Evolutionary conservation across 1,140 invertebrate species (phyloP).

Genomic region (Oscheius sp.): DNA sequence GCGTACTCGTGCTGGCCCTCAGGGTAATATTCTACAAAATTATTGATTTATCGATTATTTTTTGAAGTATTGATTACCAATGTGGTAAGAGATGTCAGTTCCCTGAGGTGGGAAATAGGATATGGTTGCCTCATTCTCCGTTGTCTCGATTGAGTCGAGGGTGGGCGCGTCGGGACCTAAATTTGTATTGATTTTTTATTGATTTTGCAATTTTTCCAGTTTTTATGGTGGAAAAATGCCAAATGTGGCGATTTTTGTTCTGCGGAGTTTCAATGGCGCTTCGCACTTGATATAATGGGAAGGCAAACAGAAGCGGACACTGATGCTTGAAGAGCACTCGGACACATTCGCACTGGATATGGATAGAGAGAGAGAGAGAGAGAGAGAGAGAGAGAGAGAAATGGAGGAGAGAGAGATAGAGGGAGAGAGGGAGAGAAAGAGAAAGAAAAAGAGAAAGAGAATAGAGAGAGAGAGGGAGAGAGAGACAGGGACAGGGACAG

Average conservation of each 20-base stretch:
- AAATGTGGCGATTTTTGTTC: background rate
- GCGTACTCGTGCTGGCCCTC: slow-evolving; percentile 37
- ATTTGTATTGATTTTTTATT: background rate
- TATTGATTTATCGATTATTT: too few relatives aligned
- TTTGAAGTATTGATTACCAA: slow-evolving; percentile 6
- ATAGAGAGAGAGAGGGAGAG: too few relatives aligned
- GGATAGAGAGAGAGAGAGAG: background rate
- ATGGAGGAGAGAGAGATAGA: background rate
- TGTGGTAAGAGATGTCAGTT: slow-evolving; percentile 31
- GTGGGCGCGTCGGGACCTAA: slow-evolving; percentile 39
- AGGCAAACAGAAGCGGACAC: background rate
- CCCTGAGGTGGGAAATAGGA: slow-evolving; percentile 41
- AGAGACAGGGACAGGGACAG: too few relatives aligned
- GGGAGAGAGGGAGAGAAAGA: background rate
- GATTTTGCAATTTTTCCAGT: background rate
- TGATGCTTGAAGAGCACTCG: background rate
- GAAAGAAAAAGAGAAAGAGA: too few relatives aligned
- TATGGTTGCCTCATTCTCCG: slow-evolving; percentile 40
- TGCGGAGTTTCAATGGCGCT: background rate
- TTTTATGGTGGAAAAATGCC: background rate
- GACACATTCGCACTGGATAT: background rate
- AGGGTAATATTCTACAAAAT: slow-evolving; percentile 38
- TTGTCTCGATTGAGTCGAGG: slow-evolving; percentile 39
- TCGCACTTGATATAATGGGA: background rate
- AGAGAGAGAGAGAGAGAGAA: background rate